Percentiles rank a stretch among this genome's conserved stretches.
These are phyloP conservation scores for Onthophagus taurus DNA, from an alignment of 1,140 invertebrate species.

Conservation along the genomic window DNA sequence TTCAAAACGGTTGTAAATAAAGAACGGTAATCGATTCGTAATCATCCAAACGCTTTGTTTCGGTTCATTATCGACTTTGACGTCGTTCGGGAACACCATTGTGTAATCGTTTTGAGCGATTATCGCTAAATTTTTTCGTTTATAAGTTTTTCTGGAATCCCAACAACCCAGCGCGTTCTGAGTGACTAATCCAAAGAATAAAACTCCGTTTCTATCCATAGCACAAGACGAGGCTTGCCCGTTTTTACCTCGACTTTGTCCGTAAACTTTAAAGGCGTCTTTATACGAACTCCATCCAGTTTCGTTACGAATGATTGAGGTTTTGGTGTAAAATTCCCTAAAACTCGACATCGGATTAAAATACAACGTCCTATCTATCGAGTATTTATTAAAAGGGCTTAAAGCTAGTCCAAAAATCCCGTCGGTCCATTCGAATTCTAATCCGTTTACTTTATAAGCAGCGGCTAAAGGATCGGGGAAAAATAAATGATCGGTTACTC, in stretches of 20 bases:
- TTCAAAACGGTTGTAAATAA: conserved; percentile 56
- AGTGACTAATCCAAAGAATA: conserved; percentile 66
- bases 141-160: conserved; percentile 63
- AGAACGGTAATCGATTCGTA: conserved; percentile 63
- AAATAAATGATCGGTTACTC: conserved; percentile 63
- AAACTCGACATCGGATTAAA: conserved; percentile 75
- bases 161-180: conserved; percentile 67
- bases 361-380: conserved; percentile 51
- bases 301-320: conserved; percentile 52
- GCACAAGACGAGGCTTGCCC: conserved; percentile 62
- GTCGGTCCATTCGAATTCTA: conserved; percentile 73
- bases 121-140: conserved; percentile 49
- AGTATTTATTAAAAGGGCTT: conserved; percentile 44
- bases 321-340: conserved; percentile 60
- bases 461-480: conserved; percentile 66
- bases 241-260: conserved; percentile 47
- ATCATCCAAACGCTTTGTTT: conserved; percentile 64
- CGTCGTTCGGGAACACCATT: conserved; percentile 67
- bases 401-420: conserved; percentile 69
- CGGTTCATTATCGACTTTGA: conserved; percentile 59
- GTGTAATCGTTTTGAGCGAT: conserved; percentile 48
- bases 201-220: conserved; percentile 56
- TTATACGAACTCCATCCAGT: conserved; percentile 42
- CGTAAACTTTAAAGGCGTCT: conserved; percentile 52
- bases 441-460: conserved; percentile 53